phyloP scores from a whole-genome alignment of 2,113 vertebrate genomes.

The Phalacrocorax aristotelis region DNA sequence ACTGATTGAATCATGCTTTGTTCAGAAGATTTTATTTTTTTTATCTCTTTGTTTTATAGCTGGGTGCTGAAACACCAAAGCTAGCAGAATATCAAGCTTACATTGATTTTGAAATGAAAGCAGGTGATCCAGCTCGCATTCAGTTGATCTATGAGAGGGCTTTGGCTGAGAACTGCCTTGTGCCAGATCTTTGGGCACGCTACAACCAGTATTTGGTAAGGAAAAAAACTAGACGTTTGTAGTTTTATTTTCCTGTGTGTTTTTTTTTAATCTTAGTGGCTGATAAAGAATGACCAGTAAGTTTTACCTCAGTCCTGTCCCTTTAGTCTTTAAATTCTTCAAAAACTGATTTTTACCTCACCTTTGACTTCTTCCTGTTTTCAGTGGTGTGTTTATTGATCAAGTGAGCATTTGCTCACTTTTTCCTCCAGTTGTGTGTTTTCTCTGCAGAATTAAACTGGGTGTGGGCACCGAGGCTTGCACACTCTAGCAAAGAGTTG shows the following conservation, averaged over 20 bases:
- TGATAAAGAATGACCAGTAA: neutral
- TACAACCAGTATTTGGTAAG: constrained; percentile 94
- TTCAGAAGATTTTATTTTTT: neutral
- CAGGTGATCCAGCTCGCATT: constrained; percentile 90
- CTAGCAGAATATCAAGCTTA: constrained; percentile 92
- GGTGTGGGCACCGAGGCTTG: neutral
- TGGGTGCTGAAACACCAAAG: constrained; percentile 90
- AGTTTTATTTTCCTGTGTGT: neutral
- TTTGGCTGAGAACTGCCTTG: constrained; percentile 94
- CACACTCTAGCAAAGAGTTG: neutral
- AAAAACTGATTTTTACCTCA: neutral
- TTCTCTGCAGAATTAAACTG: neutral
- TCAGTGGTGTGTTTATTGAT: neutral
- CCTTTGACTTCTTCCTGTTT: neutral
- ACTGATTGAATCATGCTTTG: neutral
- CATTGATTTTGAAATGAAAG: constrained; percentile 91
- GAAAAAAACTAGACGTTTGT: neutral
- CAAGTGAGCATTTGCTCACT: neutral
- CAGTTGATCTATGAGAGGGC: constrained; percentile 92
- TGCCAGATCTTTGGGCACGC: constrained; percentile 94
- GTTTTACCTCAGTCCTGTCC: neutral
- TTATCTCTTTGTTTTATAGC: constrained; percentile 66
- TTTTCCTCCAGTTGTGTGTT: neutral
- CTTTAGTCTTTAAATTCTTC: neutral
- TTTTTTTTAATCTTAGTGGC: neutral